phyloP scores from a whole-genome alignment of 35 echinoderm and acorn worm genomes.

The Amphiura filiformis region DNA sequence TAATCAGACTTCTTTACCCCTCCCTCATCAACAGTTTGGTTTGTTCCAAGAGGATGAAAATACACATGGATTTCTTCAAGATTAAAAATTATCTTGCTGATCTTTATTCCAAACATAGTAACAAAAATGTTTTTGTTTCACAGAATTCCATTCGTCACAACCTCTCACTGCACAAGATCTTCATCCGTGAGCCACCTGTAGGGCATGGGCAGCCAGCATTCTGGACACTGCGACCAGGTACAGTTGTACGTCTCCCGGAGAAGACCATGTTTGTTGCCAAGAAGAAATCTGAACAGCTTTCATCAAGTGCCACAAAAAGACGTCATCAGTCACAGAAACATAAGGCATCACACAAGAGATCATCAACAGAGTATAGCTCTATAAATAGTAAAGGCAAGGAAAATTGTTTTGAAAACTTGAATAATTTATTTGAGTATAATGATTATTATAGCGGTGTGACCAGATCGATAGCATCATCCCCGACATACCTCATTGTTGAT shows the following conservation, averaged over 20 bases:
- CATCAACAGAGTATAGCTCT: neutral
- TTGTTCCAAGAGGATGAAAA: no score
- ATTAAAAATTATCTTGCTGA: no score
- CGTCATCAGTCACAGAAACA: neutral
- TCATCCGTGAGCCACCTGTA: constrained; percentile 70
- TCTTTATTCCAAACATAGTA: no score
- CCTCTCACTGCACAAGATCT: constrained; percentile 95
- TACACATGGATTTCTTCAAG: no score
- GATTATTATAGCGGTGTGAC: no score
- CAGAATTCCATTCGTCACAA: constrained; percentile 99
- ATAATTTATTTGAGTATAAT: no score
- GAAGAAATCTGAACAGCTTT: neutral
- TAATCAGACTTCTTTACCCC: no score
- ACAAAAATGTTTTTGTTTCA: constrained; percentile 12
- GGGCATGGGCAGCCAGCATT: constrained; percentile 80
- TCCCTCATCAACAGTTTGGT: no score
- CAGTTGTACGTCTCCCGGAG: constrained; percentile 83
- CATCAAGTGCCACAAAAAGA: neutral
- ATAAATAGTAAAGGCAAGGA: neutral
- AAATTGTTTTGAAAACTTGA: no score
- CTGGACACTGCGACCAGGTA: constrained; percentile 89
- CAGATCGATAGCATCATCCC: no score
- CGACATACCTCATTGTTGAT: no score
- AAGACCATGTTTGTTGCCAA: constrained; percentile 54
- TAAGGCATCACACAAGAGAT: neutral